These are phyloP conservation scores for Pteronura brasiliensis DNA, from an alignment of 2,113 vertebrate species.

Conservation along the genomic window DNA sequence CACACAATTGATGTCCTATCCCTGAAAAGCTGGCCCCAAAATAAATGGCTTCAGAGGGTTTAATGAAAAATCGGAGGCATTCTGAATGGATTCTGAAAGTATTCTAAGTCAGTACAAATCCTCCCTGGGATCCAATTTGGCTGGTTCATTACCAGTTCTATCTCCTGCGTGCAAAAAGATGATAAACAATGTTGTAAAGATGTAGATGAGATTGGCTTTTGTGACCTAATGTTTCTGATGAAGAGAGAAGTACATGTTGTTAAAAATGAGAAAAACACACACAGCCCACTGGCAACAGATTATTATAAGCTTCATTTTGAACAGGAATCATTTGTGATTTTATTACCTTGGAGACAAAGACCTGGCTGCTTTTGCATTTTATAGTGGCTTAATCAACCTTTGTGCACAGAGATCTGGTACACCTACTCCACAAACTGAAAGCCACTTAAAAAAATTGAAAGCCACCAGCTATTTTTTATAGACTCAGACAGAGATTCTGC, in stretches of 20 bases:
- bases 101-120: slow-evolving; percentile 51
- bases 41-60: slow-evolving; percentile 39
- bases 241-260: slow-evolving; percentile 46
- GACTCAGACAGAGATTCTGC: background rate
- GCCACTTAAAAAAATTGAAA: background rate
- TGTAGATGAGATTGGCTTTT: slow-evolving; percentile 64
- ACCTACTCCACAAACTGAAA: slow-evolving; percentile 21
- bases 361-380: slow-evolving; percentile 11
- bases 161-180: slow-evolving; percentile 35
- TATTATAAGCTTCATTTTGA: slow-evolving; percentile 25
- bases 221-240: slow-evolving; percentile 59
- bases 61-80: slow-evolving; percentile 48
- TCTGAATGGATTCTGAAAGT: slow-evolving; percentile 48
- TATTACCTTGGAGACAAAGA: slow-evolving; percentile 39
- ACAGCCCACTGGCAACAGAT: background rate
- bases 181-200: slow-evolving; percentile 58
- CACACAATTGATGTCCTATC: slow-evolving; percentile 29
- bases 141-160: slow-evolving; percentile 13
- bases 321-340: slow-evolving; percentile 46
- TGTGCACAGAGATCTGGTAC: background rate
- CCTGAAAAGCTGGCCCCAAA: slow-evolving; percentile 41
- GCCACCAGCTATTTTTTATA: background rate
- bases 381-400: slow-evolving; percentile 50
- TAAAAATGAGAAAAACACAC: slow-evolving; percentile 28
- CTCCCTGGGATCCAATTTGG: slow-evolving; percentile 48